These are phyloP conservation scores for Uropetala carovei DNA, from an alignment of 2,888 invertebrate genomes.

Conservation along the genomic window DNA sequence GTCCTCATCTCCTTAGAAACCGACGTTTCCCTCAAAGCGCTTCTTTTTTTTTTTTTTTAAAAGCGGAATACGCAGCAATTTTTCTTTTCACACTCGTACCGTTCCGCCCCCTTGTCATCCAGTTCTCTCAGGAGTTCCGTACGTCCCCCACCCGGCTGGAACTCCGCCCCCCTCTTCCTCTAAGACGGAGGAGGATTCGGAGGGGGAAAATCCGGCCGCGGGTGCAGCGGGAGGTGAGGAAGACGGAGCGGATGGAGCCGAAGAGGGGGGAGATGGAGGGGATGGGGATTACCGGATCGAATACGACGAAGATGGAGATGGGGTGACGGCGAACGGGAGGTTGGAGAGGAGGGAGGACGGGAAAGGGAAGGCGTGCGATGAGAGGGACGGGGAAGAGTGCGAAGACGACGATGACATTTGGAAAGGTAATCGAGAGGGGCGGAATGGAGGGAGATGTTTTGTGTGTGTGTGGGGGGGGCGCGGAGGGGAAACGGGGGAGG, in stretches of 20 bases:
- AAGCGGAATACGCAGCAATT: neutral
- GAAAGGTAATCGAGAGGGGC: slow-evolving; percentile 23
- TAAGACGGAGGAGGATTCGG: neutral
- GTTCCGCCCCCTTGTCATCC: neutral
- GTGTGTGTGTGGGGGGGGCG: too few species aligned
- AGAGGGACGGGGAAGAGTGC: slow-evolving; percentile 4
- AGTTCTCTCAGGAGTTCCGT: neutral
- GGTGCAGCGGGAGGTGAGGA: slow-evolving; percentile 45
- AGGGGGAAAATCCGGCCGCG: slow-evolving; percentile 62
- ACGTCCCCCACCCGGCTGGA: slow-evolving; percentile 12
- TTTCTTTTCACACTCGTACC: neutral
- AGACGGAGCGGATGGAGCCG: slow-evolving; percentile 13
- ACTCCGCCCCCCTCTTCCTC: neutral
- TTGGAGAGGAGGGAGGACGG: slow-evolving; percentile 23
- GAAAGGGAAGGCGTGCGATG: neutral
- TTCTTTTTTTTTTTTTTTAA: neutral
- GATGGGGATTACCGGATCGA: slow-evolving; percentile 13
- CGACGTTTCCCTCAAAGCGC: neutral
- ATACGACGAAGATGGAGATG: slow-evolving; percentile 21
- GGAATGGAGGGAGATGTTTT: too few species aligned
- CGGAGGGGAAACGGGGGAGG: too few species aligned
- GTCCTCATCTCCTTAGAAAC: neutral
- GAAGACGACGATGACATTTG: slow-evolving; percentile 62
- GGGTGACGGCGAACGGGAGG: slow-evolving; percentile 27
- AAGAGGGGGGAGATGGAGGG: neutral